Base-by-base conservation (phyloP, 2,797 vertebrate species). In the Acrossocheilus wenchowensis region DNA sequence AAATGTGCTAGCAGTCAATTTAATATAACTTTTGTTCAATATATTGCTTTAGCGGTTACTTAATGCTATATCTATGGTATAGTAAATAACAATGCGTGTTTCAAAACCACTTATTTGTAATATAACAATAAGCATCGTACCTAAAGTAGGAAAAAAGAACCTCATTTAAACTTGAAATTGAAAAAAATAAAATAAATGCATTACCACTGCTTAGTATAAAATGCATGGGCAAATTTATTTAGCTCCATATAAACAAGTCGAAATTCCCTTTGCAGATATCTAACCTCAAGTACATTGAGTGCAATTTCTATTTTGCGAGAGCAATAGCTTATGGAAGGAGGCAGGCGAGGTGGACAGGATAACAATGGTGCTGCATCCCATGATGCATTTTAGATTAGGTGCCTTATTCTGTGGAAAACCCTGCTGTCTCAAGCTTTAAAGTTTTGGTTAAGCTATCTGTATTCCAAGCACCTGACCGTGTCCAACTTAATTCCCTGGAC, bases 391-490 rank as follows among this genome's bases (percentile, higher is more conserved):
- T 64, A 68, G 84, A 88, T 89, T 86, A 84, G 86, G 62, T 79
- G 81, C 74, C 87, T 89, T 81, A 79, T 90, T 89, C 83, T 86
- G 78, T 64, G 68, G 79, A 87, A 90, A 84, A 86, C 50, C 74
- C 23, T 72, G 83, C 85, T 87, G 77, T 86, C 83, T 84, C 62
- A 43, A 17, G 83, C 81, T 69, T 62, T 86, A 88, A 86, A 78
- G 72, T 89, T 88, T 88, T 79, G 69, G 87, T 84, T 84, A 83
- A 86, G 87, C 83, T 88, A 88, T 89, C 88, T 88, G 83, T 83
- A 89, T 90, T 90, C 88, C 86, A 84, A 87, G 83, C 88, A 86
- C 85, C 81, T 89, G 77, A 85, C 83, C 66, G 66, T 87, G 90
- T 84, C 88, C 86, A 82, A 89, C 66, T 85, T 78, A 82, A 88